Base-by-base conservation (phyloP, 2,888 invertebrate genomes). In the Odontothrips loti region DNA sequence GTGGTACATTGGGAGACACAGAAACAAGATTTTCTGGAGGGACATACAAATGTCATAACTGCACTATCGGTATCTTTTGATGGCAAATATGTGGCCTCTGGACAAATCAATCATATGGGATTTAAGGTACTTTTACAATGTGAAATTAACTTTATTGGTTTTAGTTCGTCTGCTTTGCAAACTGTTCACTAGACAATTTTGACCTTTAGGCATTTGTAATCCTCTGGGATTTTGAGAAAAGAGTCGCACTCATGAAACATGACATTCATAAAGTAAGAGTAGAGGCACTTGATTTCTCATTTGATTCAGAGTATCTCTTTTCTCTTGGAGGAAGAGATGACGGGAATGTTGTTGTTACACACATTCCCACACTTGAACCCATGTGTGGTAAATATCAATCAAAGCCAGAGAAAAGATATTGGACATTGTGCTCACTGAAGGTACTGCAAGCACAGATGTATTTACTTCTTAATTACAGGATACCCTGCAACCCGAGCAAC, bases 321-420 rank as follows among this genome's bases (percentile, higher is more conserved):
- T 95, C 96, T 0, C 89, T 97, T 68, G 97, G 97, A 0, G 97
- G 97, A 0, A 91, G 94, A 82, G 97, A 97, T 87, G 97, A 97
- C 87, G 95, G 96, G 58, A 93, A 93, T 83, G 91, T 97, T 63
- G 93, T 96, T 79, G 91, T 97, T 1, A 97, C 95, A 92, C 93
- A 96, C 86, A 90, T 96, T 83, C 87, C 89, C 63, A 90, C 89
- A 0, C 88, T 87, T 82, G 86, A 87, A 82, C 86, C 88, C 8
- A 85, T 90, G 29, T 90, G 90, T 83, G 90, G 90, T 86, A 86
- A 82, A 83, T 82, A n/a, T 81, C 15, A 43, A 27, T 23, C 15
- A 23, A 78, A 79, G 12, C 85, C 86, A 83, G 88, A 79, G 87
- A 11, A 86, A 87, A 63, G 87, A 87, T 3, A 23, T 29, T 6